Base-by-base conservation (phyloP, 1,140 invertebrate genomes). In the Tribolium castaneum region DNA sequence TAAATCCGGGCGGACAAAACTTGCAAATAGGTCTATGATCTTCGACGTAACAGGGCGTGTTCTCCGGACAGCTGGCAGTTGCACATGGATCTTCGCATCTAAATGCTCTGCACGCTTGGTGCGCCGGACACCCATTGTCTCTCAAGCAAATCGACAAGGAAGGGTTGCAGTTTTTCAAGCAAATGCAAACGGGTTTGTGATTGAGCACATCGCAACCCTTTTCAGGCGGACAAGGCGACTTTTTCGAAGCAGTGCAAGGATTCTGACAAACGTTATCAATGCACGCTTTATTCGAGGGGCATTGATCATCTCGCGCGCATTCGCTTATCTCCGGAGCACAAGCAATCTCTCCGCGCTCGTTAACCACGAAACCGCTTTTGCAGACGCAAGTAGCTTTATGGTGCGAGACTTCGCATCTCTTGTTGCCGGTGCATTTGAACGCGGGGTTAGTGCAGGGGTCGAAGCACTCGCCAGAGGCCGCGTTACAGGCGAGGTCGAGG, bases 21-120 rank as follows among this genome's bases (percentile, higher is more conserved):
- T 96, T 96, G 94, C 96, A 97, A 87, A 95, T 93, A 80, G 95
- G 93, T 89, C 94, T 95, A 90, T 97, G 95, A 89, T 96, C 94
- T 92, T 96, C 94, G 82, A 96, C 95, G 89, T 93, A 94, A 89
- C 95, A 97, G 84, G 95, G 95, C 74, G 94, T 92, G 85, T 94
- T 93, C 82, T 91, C 90, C 81, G 94, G 92, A 87, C 96, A 97
- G 84, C 89, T 90, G 84, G 92, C 91, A 83, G 92, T 92, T 79
- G 90, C 90, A 89, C 96, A 97, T 77, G 96, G 96, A 89, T 97
- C 93, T 90, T 95, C 91, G 87, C 96, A 97, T 89, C 95, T 92
- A 87, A 94, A 96, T 86, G 95, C 94, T 86, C 93, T 91, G 88
- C 96, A 98, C 77, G 95, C 94, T 85, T 94, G 89, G 83, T 94